Conservation (phyloP, 2,797 vertebrate species). For the Sebastes diploproa region DNA sequence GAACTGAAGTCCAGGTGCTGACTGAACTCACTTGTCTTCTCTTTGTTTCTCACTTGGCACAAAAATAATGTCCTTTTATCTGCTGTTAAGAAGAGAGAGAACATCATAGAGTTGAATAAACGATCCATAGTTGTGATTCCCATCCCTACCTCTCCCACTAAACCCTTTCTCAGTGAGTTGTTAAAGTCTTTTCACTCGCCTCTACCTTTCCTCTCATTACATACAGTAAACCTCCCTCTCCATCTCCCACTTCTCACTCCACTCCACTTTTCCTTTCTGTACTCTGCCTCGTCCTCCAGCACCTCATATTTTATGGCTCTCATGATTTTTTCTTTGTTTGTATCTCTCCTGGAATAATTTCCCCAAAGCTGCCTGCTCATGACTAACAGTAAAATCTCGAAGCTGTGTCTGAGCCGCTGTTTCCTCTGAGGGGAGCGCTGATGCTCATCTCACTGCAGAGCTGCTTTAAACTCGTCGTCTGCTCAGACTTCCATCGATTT, state of each 20-base stretch:
- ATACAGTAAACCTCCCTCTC: not conserved
- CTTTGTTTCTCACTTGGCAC: not conserved
- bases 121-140: conserved; percentile 5
- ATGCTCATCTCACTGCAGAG: conserved; percentile 1
- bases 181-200: not conserved
- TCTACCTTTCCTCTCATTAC: conserved; percentile 19
- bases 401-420: conserved; percentile 16
- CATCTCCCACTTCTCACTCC: not conserved
- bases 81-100: not conserved
- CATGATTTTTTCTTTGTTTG: not conserved
- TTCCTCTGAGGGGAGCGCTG: conserved; percentile 11
- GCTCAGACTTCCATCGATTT: not conserved
- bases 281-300: not conserved
- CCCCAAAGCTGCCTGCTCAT: not conserved
- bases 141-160: not conserved
- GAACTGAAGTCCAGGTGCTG: not conserved
- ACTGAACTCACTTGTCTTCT: not conserved
- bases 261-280: not conserved
- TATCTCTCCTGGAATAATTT: not conserved
- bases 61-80: not conserved
- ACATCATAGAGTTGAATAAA: not conserved
- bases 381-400: conserved; percentile 16
- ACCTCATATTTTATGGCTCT: not conserved
- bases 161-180: not conserved
- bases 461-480: conserved; percentile 10